Evolutionary conservation across 2,888 invertebrate genomes (phyloP).

Genomic region (Hipparchia semele): DNA sequence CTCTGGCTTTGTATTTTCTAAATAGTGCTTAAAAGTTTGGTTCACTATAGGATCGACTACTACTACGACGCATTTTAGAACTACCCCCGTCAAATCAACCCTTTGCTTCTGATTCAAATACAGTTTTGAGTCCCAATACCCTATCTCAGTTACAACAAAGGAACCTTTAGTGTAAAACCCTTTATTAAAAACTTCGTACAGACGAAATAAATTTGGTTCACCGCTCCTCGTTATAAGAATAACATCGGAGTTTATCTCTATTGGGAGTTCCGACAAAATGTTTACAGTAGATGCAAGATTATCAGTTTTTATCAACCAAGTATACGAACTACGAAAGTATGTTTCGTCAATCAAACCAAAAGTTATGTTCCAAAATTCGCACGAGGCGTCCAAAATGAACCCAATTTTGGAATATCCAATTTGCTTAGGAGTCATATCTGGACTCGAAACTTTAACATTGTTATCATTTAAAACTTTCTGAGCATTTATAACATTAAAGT

Average conservation of each 20-base stretch:
- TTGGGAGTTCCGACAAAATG: slow-evolving; percentile 57
- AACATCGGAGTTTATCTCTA: slow-evolving; percentile 77
- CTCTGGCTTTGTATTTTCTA: slow-evolving; percentile 73
- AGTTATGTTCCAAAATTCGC: slow-evolving; percentile 55
- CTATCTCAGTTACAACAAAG: slow-evolving; percentile 72
- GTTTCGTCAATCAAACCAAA: slow-evolving; percentile 46
- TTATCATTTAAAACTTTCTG: slow-evolving; percentile 53
- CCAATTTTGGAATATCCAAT: slow-evolving; percentile 51
- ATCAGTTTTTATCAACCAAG: slow-evolving; percentile 66
- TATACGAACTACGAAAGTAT: slow-evolving; percentile 52
- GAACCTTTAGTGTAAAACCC: slow-evolving; percentile 79
- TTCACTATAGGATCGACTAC: slow-evolving; percentile 62
- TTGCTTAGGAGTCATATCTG: slow-evolving; percentile 35
- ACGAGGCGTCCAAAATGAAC: slow-evolving; percentile 58
- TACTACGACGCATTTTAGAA: slow-evolving; percentile 81
- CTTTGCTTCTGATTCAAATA: slow-evolving; percentile 63
- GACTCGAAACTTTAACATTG: slow-evolving; percentile 46
- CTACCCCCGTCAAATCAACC: slow-evolving; percentile 79
- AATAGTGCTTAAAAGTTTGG: slow-evolving; percentile 76
- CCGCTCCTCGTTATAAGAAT: slow-evolving; percentile 53
- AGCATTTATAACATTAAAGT: slow-evolving; percentile 41
- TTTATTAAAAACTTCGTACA: slow-evolving; percentile 81
- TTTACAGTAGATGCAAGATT: slow-evolving; percentile 49
- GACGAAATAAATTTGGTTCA: slow-evolving; percentile 45
- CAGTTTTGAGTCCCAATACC: slow-evolving; percentile 68